phyloP scores from a whole-genome alignment of 53 echinoderm and acorn worm species.

The Astropecten irregularis region DNA sequence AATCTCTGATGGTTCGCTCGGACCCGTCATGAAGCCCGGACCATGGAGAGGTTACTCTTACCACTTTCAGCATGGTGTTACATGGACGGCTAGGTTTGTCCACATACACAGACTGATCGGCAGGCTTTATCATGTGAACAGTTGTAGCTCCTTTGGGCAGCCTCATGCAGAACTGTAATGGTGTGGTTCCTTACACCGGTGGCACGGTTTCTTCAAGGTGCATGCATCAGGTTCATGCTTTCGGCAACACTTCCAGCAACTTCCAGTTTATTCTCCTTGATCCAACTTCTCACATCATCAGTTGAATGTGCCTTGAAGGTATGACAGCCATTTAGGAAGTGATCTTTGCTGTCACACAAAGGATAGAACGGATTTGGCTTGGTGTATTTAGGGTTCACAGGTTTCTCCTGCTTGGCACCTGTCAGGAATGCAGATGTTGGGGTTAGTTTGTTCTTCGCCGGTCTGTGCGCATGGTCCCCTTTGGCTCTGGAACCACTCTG shows the following conservation, averaged over 20 bases:
- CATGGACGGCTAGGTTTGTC: not conserved
- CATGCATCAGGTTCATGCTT: not conserved
- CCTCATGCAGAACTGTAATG: slow-evolving; percentile 8
- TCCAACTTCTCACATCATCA: not conserved
- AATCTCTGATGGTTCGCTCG: slow-evolving; percentile 11
- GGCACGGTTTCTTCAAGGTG: not conserved
- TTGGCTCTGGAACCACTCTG: not conserved
- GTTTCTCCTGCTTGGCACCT: not conserved
- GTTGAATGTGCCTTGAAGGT: not conserved
- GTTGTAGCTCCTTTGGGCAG: not conserved
- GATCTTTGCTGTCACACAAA: not conserved
- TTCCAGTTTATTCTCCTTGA: not conserved
- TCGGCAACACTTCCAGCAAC: slow-evolving; percentile 7
- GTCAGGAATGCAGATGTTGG: not conserved
- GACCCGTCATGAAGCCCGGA: slow-evolving; percentile 21
- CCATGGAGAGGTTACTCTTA: slow-evolving; percentile 16
- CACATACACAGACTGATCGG: not conserved
- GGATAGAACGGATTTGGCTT: slow-evolving; percentile 3
- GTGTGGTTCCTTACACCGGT: not conserved
- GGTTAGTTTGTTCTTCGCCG: not conserved
- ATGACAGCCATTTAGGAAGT: not conserved
- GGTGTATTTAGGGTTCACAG: not conserved
- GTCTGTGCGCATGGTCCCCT: not conserved
- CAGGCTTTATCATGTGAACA: not conserved
- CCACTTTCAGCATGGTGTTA: not conserved